Evolutionary conservation across 2,888 invertebrate genomes (phyloP), one percentile per base, ranked within the genome.

Genomic region (Agrochola litura): DNA sequence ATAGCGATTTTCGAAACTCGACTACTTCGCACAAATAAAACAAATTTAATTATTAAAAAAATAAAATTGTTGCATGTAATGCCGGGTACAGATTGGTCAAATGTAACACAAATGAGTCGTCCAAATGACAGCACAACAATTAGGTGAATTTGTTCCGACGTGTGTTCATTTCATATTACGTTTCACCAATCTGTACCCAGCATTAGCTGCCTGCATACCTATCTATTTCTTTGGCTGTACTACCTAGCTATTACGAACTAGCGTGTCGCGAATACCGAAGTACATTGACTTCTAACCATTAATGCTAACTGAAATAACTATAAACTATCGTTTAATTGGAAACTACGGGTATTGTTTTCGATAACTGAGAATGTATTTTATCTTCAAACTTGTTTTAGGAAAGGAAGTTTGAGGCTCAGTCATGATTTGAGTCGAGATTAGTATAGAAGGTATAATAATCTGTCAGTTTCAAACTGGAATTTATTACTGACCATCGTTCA

Each of bases 281-380:
- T 84, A 82, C 84, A 63, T 80, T 82, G 79, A 86, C 86, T 78
- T 69, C 52, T 43, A 73, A 37, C 56, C 19, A 74, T 63, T 68
- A 76, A 75, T 84, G 72, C 49, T 76, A 41, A 67, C 76, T 76
- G 25, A 84, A 78, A 76, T 81, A 81, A 67, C 77, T 54, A 61
- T 70, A 52, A 76, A 52, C 37, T 72, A 68, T 56, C 10, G 8
- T 73, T 75, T 84, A 84, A 83, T 76, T 77, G 65, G 54, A 64
- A 81, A 61, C 64, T 77, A 74, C 60, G 41, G 46, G 41, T 58
- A 76, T 73, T 72, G 76, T 66, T 25, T 60, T 58, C 69, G 6
- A 72, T 73, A 63, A 60, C 43, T 30, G 58, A 43, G 22, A 64
- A 66, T 79, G 8, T 14, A 58, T 79, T 65, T 79, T 25, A 6